phyloP scores from a whole-genome alignment of 2,113 vertebrate species.

The Aythya baeri region DNA sequence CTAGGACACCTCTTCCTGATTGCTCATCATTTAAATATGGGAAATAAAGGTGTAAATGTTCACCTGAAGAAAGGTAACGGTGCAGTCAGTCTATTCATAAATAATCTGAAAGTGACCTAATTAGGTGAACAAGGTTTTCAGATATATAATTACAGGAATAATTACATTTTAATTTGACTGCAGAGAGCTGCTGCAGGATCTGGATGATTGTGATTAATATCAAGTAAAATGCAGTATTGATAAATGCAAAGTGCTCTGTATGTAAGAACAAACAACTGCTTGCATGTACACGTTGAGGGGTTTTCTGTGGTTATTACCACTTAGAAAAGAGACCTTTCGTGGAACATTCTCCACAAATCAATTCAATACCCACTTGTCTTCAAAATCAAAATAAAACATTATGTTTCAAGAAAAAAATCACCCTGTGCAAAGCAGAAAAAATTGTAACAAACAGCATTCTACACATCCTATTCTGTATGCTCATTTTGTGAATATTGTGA shows the following conservation, averaged over 20 bases:
- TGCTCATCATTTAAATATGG: background rate
- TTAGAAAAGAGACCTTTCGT: background rate
- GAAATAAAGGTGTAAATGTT: background rate
- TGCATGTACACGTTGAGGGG: background rate
- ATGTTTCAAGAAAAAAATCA: background rate
- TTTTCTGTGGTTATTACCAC: background rate
- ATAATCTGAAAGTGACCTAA: background rate
- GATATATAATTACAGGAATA: background rate
- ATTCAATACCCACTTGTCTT: background rate
- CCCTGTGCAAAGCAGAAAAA: background rate
- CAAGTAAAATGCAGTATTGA: background rate
- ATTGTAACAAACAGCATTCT: background rate
- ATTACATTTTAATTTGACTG: background rate
- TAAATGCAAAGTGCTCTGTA: background rate
- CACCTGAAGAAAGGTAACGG: background rate
- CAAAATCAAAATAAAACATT: background rate
- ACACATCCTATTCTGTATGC: background rate
- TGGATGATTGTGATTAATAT: background rate
- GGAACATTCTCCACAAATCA: background rate
- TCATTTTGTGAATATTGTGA: background rate
- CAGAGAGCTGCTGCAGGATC: background rate
- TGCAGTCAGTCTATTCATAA: background rate
- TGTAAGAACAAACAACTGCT: background rate
- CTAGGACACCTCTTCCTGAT: background rate
- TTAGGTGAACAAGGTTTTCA: background rate